These are phyloP conservation scores for Ecdyonurus torrentis DNA, from an alignment of 2,888 invertebrate species.

Conservation along the genomic window DNA sequence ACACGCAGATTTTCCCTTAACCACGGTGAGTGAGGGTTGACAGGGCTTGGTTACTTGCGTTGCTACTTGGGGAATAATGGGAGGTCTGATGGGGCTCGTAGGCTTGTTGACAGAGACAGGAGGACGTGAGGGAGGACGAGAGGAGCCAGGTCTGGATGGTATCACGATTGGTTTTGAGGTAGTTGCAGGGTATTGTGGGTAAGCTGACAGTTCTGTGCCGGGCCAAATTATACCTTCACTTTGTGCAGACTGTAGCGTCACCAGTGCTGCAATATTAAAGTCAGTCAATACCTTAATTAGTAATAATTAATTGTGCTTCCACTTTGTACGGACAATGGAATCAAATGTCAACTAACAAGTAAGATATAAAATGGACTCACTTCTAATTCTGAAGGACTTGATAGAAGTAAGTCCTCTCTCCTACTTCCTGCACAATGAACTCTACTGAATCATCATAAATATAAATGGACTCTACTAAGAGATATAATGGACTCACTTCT, in stretches of 20 bases:
- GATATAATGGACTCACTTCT: background rate
- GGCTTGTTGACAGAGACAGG: background rate
- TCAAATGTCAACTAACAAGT: no score
- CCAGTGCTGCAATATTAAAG: no score
- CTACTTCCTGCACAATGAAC: no score
- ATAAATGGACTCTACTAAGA: no score
- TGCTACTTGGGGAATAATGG: background rate
- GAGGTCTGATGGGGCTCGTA: background rate
- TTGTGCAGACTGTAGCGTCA: no score
- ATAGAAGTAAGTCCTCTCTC: no score
- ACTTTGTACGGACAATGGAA: no score
- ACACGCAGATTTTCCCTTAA: background rate
- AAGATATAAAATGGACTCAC: no score
- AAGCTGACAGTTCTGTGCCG: background rate
- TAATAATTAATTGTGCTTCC: no score
- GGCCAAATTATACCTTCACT: background rate
- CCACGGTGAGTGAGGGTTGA: background rate
- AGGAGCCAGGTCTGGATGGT: background rate
- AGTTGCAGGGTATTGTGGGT: background rate
- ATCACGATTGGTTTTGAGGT: background rate
- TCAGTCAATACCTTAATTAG: no score
- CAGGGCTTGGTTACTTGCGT: background rate
- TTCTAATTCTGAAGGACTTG: background rate
- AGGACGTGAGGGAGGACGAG: background rate
- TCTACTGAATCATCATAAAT: no score